Evolutionary conservation across 2,888 invertebrate species (phyloP).

Genomic region (Ornithoptera alexandrae): DNA sequence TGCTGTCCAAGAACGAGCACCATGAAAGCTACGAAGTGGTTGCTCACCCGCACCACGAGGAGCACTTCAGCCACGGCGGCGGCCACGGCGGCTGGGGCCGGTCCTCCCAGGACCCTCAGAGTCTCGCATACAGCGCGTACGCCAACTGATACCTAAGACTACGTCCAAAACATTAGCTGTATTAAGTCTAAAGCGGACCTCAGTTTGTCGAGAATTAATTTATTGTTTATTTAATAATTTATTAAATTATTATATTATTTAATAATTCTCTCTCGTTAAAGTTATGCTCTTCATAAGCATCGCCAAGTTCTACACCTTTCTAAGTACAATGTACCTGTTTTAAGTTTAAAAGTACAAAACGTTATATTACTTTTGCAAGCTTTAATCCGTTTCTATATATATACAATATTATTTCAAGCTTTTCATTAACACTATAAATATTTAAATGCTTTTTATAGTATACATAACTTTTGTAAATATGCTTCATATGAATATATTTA

Average conservation of each 20-base stretch:
- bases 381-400: constrained; percentile 51
- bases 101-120: constrained; percentile 83
- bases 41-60: constrained; percentile 83
- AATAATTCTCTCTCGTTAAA: constrained; percentile 36
- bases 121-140: constrained; percentile 86
- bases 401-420: constrained; percentile 17
- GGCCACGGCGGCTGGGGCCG: constrained; percentile 83
- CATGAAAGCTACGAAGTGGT: constrained; percentile 89
- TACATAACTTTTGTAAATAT: constrained; percentile 71
- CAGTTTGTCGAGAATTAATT: constrained; percentile 60
- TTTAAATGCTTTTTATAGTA: background rate
- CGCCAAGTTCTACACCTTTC: constrained; percentile 28
- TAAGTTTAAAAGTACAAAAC: constrained; percentile 59
- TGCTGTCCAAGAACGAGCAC: constrained; percentile 83
- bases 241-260: constrained; percentile 53
- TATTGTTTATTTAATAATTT: constrained; percentile 72
- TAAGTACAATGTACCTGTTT: constrained; percentile 58
- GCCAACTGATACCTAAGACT: constrained; percentile 66
- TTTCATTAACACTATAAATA: background rate
- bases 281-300: constrained; percentile 30
- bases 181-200: constrained; percentile 66
- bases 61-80: constrained; percentile 77
- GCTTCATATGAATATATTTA: constrained; percentile 64
- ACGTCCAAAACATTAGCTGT: constrained; percentile 37
- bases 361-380: constrained; percentile 48